Evolutionary conservation across 2,888 invertebrate genomes (phyloP).

Genomic region (Hirtodrosophila duncani): DNA sequence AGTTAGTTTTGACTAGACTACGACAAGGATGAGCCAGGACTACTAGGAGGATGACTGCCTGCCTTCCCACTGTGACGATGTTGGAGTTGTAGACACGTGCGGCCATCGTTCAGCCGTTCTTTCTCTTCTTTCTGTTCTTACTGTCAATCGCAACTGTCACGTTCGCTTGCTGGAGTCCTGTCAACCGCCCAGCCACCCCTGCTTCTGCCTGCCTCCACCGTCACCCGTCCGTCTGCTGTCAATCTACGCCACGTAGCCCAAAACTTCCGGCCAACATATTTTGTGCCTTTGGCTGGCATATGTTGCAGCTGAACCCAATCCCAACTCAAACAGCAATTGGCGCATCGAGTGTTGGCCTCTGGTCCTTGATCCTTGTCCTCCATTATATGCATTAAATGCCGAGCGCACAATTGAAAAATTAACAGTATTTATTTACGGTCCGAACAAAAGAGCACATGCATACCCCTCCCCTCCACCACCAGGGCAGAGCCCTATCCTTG

Average conservation of each 20-base stretch:
- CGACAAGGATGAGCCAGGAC: constrained; percentile 11
- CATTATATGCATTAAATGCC: constrained; percentile 30
- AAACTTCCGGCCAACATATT: constrained; percentile 48
- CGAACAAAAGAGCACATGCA: constrained; percentile 39
- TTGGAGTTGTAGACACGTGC: constrained; percentile 1
- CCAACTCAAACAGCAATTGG: constrained; percentile 43
- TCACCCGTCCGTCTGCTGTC: constrained; percentile 36
- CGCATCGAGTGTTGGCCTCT: constrained; percentile 16
- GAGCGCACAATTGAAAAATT: constrained; percentile 65
- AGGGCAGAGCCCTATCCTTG: background rate
- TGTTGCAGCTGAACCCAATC: constrained; percentile 41
- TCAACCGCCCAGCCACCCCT: constrained; percentile 37
- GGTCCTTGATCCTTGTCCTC: constrained; percentile 20
- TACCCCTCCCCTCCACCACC: background rate
- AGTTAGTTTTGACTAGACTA: constrained; percentile 45
- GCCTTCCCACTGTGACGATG: background rate
- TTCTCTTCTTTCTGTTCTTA: constrained; percentile 1
- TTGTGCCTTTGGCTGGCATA: constrained; percentile 32
- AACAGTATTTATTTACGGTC: constrained; percentile 71
- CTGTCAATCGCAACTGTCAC: constrained; percentile 57
- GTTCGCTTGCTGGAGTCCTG: constrained; percentile 50
- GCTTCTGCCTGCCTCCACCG: constrained; percentile 12
- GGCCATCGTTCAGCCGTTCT: constrained; percentile 1
- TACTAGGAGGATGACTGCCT: constrained; percentile 11
- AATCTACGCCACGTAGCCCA: constrained; percentile 50